Conservation (phyloP, 64 coral and sea anemone genomes). For the Trachythela sp. region DNA sequence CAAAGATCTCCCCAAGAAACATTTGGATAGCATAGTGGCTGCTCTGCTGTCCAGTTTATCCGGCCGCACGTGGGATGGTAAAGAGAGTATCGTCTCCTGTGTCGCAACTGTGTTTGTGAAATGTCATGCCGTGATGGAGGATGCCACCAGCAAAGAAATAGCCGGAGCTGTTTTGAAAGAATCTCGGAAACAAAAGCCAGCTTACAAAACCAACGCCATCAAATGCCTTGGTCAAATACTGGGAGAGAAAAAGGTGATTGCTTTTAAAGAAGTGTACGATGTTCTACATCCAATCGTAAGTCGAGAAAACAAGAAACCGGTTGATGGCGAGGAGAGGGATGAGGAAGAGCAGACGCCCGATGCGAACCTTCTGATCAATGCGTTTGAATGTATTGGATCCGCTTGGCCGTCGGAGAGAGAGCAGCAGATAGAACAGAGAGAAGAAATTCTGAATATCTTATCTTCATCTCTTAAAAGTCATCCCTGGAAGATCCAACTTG, state of each 20-base stretch:
- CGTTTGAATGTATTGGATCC: constrained; percentile 69
- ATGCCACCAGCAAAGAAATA: constrained; percentile 24
- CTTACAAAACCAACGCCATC: constrained; percentile 67
- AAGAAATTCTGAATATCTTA: constrained; percentile 54
- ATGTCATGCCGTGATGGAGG: not conserved
- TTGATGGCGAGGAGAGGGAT: constrained; percentile 50
- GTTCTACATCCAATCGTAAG: constrained; percentile 73
- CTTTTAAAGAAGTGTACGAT: constrained; percentile 66
- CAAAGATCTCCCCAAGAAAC: constrained; percentile 53
- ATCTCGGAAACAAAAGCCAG: constrained; percentile 70
- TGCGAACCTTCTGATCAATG: constrained; percentile 57
- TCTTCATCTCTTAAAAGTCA: constrained; percentile 48
- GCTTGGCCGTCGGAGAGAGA: constrained; percentile 51
- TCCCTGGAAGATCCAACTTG: constrained; percentile 91
- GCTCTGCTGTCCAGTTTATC: constrained; percentile 69
- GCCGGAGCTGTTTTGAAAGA: constrained; percentile 67
- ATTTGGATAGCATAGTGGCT: constrained; percentile 49
- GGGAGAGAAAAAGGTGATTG: constrained; percentile 54
- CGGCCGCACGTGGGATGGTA: constrained; percentile 88
- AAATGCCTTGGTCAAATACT: constrained; percentile 76
- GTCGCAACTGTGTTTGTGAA: not conserved
- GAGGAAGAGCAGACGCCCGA: constrained; percentile 58
- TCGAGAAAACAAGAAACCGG: constrained; percentile 55
- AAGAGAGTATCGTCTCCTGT: constrained; percentile 33
- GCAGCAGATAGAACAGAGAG: constrained; percentile 17